These are phyloP conservation scores for Podabrus alpinus DNA, from an alignment of 2,888 invertebrate species.

Conservation along the genomic window DNA sequence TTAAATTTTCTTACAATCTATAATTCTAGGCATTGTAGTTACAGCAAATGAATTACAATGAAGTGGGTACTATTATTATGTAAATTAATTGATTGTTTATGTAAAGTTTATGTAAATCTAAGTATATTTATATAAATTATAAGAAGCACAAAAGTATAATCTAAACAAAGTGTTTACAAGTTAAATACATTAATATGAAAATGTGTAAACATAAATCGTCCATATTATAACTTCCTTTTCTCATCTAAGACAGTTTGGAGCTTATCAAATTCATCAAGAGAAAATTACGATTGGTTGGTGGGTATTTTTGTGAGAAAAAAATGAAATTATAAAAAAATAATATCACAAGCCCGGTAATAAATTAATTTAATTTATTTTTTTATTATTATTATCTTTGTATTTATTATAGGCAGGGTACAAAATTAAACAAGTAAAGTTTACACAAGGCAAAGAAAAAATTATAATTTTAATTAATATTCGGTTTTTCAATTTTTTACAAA, in stretches of 20 bases:
- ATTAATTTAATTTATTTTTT: conserved; percentile 14
- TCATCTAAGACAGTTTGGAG: background rate
- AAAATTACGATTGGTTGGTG: conserved; percentile 9
- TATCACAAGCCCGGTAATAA: conserved; percentile 23
- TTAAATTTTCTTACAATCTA: background rate
- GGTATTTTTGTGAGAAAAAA: conserved; percentile 19
- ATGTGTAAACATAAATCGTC: background rate
- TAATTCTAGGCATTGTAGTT: background rate
- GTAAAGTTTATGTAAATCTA: background rate
- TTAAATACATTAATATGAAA: conserved; percentile 1
- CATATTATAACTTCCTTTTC: background rate
- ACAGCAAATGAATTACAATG: background rate
- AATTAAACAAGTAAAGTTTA: conserved; percentile 28
- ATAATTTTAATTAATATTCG: conserved; percentile 34
- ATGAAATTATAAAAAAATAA: conserved; percentile 20
- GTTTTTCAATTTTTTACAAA: conserved; percentile 30
- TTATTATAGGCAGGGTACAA: conserved; percentile 26
- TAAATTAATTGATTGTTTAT: background rate
- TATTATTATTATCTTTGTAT: conserved; percentile 21
- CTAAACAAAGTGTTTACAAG: conserved; percentile 3
- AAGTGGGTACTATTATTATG: background rate
- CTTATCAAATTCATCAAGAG: background rate
- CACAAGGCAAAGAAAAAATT: conserved; percentile 24
- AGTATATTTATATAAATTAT: background rate
- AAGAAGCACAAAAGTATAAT: background rate